Conservation (phyloP, 2,888 invertebrate genomes). For the Alloscopus bannaensis region DNA sequence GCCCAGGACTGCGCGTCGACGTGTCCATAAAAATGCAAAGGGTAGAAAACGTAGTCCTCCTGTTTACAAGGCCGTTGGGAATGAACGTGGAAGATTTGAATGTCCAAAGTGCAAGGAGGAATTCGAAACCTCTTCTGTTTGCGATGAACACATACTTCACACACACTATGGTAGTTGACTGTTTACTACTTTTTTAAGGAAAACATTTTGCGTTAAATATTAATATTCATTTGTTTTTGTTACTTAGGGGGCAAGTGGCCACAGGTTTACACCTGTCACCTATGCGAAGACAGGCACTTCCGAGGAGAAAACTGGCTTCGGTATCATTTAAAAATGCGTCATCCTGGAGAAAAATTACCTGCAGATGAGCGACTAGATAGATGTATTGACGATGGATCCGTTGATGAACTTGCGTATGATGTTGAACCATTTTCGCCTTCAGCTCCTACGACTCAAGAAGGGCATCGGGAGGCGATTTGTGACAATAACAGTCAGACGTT, state of each 20-base stretch:
- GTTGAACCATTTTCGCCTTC: slow-evolving; percentile 9
- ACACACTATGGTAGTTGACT: too few relatives aligned
- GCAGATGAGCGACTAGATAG: slow-evolving; percentile 27
- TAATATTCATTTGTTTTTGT: background rate
- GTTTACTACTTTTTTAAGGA: too few relatives aligned
- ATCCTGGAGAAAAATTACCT: slow-evolving; percentile 25
- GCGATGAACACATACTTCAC: slow-evolving; percentile 45
- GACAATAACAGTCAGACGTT: too few relatives aligned
- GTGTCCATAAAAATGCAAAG: too few relatives aligned
- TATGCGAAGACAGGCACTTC: slow-evolving; percentile 27
- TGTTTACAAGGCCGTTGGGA: too few relatives aligned
- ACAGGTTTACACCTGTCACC: slow-evolving; percentile 11
- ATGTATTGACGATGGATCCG: slow-evolving; percentile 5
- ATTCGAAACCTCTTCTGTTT: slow-evolving; percentile 26
- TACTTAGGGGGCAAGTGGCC: slow-evolving; percentile 39
- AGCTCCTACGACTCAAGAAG: background rate
- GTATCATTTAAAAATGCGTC: slow-evolving; percentile 24
- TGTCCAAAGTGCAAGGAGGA: slow-evolving; percentile 28
- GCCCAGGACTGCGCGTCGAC: too few relatives aligned
- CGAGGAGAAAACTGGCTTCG: slow-evolving; percentile 17
- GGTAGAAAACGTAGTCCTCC: too few relatives aligned
- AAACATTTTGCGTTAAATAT: slow-evolving; percentile 21
- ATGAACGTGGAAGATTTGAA: too few relatives aligned
- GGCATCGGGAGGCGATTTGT: background rate
- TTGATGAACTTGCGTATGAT: slow-evolving; percentile 21